A percentile compares a stretch with the other conserved stretches of the same genome.
Conservation (phyloP, 2,797 vertebrate species). For the Coendou prehensilis region DNA sequence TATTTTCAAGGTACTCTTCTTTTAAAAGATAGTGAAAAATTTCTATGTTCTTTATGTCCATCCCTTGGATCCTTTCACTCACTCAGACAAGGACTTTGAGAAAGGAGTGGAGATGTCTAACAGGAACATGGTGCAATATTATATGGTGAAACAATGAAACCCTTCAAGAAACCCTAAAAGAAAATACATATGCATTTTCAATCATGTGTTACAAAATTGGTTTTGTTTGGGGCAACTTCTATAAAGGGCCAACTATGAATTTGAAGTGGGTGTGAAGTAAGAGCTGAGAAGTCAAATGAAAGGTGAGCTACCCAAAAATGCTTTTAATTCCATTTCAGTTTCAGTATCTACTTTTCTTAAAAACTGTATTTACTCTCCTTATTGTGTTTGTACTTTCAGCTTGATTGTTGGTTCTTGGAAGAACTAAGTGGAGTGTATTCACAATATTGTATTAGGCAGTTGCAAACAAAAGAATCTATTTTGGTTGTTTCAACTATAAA, state of each 20-base stretch:
- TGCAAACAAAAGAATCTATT: slow-evolving; percentile 41
- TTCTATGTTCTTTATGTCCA: not conserved
- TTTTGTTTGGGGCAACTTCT: not conserved
- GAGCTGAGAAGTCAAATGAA: not conserved
- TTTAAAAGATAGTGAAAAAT: slow-evolving; percentile 28
- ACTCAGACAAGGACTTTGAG: not conserved
- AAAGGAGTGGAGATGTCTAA: slow-evolving; percentile 5
- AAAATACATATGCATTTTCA: slow-evolving; percentile 37
- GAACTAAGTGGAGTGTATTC: not conserved
- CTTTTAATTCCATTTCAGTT: slow-evolving; percentile 45
- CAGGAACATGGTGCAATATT: not conserved
- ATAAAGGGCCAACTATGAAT: slow-evolving; percentile 9
- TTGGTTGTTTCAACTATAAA: slow-evolving; percentile 24
- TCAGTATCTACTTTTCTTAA: slow-evolving; percentile 46
- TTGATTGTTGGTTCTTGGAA: not conserved
- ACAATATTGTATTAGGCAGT: not conserved
- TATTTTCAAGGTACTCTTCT: slow-evolving; percentile 58
- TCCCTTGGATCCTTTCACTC: not conserved
- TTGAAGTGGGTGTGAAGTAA: not conserved
- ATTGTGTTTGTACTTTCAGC: slow-evolving; percentile 10
- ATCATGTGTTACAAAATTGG: not conserved
- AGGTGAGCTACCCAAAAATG: not conserved
- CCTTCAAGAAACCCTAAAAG: not conserved
- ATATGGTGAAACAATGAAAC: not conserved
- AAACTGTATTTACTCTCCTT: not conserved